These are phyloP conservation scores for Calliphora vomitoria DNA, from an alignment of 2,888 invertebrate species.

Conservation along the genomic window DNA sequence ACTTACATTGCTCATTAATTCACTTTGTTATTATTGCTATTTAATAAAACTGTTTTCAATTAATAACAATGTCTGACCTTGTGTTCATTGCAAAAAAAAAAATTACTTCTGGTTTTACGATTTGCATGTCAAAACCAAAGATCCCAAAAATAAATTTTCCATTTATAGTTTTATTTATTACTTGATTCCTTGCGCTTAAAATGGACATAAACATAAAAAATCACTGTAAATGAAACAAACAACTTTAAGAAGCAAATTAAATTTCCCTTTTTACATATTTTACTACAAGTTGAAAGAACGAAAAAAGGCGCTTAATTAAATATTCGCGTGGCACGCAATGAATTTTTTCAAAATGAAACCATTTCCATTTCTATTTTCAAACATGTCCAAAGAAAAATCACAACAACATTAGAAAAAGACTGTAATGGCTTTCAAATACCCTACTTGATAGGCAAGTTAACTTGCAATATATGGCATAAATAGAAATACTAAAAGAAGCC, in stretches of 20 bases:
- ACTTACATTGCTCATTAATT: not conserved
- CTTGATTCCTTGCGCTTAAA: slow-evolving; percentile 6
- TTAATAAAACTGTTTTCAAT: slow-evolving; percentile 28
- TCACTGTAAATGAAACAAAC: slow-evolving; percentile 47
- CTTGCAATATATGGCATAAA: not conserved
- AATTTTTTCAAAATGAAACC: slow-evolving; percentile 51
- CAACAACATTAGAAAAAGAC: not conserved
- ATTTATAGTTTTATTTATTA: slow-evolving; percentile 42
- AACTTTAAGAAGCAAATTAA: slow-evolving; percentile 47
- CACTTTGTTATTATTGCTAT: slow-evolving; percentile 2
- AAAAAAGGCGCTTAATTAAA: slow-evolving; percentile 63
- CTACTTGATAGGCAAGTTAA: slow-evolving; percentile 4
- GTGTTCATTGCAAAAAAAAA: slow-evolving; percentile 24
- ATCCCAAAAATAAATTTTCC: slow-evolving; percentile 54
- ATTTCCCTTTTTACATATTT: slow-evolving; percentile 32
- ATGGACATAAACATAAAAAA: slow-evolving; percentile 48
- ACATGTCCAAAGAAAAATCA: not conserved
- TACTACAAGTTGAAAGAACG: not conserved
- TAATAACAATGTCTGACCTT: slow-evolving; percentile 42
- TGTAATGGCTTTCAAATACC: not conserved
- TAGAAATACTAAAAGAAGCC: not conserved
- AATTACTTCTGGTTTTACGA: slow-evolving; percentile 41
- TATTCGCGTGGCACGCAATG: slow-evolving; percentile 70
- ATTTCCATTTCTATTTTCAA: slow-evolving; percentile 8
- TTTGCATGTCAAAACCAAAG: slow-evolving; percentile 38